A percentile compares a stretch with the other conserved stretches of the same genome.
These are phyloP conservation scores for Acholoe squamosa DNA, from an alignment of 2,888 invertebrate species.

Conservation along the genomic window DNA sequence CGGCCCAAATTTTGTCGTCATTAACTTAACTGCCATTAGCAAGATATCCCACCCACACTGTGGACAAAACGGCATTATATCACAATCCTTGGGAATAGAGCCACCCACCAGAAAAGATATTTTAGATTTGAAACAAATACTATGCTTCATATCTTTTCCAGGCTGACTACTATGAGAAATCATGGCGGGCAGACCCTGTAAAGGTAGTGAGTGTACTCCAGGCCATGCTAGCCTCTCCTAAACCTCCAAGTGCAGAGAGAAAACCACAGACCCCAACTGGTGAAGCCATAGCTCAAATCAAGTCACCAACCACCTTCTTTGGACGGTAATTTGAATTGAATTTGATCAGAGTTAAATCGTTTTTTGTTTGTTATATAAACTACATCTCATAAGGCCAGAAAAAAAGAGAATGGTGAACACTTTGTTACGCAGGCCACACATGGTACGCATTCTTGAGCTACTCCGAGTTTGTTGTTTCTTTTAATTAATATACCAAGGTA, in stretches of 20 bases:
- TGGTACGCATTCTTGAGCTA: too few species aligned
- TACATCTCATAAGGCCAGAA: too few species aligned
- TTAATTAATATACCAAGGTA: too few species aligned
- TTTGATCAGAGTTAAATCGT: background rate
- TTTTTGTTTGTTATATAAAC: background rate
- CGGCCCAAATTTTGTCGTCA: too few species aligned
- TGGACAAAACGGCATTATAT: too few species aligned
- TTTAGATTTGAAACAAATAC: too few species aligned
- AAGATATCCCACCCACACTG: too few species aligned
- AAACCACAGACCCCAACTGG: slow-evolving; percentile 63
- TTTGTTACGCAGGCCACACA: too few species aligned
- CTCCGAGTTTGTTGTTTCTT: too few species aligned
- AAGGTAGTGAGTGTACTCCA: slow-evolving; percentile 76
- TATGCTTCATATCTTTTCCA: slow-evolving; percentile 65
- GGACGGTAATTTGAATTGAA: slow-evolving; percentile 57
- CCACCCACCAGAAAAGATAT: too few species aligned
- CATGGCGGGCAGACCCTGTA: slow-evolving; percentile 79
- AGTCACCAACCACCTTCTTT: slow-evolving; percentile 72
- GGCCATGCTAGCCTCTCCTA: slow-evolving; percentile 46
- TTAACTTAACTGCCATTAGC: background rate
- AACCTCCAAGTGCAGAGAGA: background rate
- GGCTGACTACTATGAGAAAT: slow-evolving; percentile 80
- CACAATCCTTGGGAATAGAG: too few species aligned
- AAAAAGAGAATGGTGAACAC: too few species aligned
- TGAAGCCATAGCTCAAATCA: slow-evolving; percentile 73